Evolutionary conservation across 2,797 vertebrate species (phyloP), one percentile per base, ranked within the genome.

Genomic region (Hozukius guyotensis): DNA sequence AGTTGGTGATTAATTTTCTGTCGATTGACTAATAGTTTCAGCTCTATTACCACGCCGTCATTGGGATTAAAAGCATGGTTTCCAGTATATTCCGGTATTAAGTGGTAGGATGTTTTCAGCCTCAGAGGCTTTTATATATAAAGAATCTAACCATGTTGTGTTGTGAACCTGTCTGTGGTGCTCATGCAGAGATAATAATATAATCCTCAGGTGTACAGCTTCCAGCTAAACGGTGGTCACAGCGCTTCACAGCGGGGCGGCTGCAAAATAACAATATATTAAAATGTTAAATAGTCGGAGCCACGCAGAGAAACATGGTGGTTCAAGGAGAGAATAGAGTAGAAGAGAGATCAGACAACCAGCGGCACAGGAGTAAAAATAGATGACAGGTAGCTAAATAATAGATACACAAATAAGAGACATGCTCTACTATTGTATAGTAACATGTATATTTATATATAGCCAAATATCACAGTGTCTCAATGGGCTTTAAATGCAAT

Each of bases 321-420:
- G 66, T 5, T 65, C 8, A 11, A 1, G 25, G 38, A 62, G 10
- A 18, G 34, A 32, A 52, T 31, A 2, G n/a, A 29, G 59, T 46
- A 46, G 14, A 27, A 46, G 24, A 46, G 24, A 22, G 42, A 46
- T 46, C 31, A 56, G n/a, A 70, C 42, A 9, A 20, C 18, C 52
- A 52, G 22, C 14, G n/a, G 66, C 59, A 34, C 27, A 8, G 18
- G 56, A 72, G 83, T 87, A 88, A 90, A 90, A 89, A 91, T 88
- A 93, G 87, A 90, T 13, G 25, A 70, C 13, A 78, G 86, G 78
- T 93, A 73, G 42, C 42, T 46, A 46, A 93, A 91, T 90, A 93
- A 90, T 90, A 86, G 80, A 93, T 88, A 42, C 52, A 72, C 34
- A 18, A n/a, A 66, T 64, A 36, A 53, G 59, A 86, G 65, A 75